Conservation (phyloP, 2,888 invertebrate genomes). For the Orthosia gracilis region DNA sequence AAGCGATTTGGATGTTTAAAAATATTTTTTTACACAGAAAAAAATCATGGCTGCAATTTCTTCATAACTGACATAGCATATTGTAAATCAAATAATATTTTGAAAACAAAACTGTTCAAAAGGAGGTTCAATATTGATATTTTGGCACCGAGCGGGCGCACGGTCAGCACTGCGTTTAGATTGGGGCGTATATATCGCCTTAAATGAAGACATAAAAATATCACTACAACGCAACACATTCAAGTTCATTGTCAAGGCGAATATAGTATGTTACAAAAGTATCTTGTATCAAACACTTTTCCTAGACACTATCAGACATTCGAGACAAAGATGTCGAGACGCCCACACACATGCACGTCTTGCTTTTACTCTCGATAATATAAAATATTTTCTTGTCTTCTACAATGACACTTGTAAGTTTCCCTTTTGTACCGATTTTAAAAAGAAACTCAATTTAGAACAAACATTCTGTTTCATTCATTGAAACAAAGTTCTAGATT, state of each 20-base stretch:
- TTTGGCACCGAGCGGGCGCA: too few relatives aligned
- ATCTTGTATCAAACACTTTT: constrained; percentile 39
- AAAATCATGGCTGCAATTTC: too few relatives aligned
- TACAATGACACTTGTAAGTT: constrained; percentile 27
- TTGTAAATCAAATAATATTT: too few relatives aligned
- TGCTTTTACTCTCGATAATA: constrained; percentile 18
- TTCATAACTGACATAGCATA: too few relatives aligned
- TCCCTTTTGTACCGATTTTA: constrained; percentile 33
- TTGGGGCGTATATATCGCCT: too few relatives aligned
- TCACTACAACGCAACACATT: neutral
- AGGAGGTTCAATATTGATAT: too few relatives aligned
- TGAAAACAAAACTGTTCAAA: too few relatives aligned
- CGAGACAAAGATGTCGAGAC: constrained; percentile 21
- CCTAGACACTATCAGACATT: constrained; percentile 1
- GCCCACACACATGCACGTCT: constrained; percentile 33
- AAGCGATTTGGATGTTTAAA: too few relatives aligned
- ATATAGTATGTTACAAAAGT: constrained; percentile 21
- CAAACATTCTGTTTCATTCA: constrained; percentile 24
- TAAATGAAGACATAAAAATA: neutral
- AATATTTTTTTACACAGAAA: too few relatives aligned
- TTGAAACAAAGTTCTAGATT: constrained; percentile 46
- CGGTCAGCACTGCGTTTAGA: too few relatives aligned
- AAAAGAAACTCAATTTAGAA: constrained; percentile 20
- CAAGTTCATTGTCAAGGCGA: constrained; percentile 18
- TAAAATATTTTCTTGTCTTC: constrained; percentile 42